Evolutionary conservation across 2,888 invertebrate species (phyloP).

Genomic region (Scaptomyza reducta): DNA sequence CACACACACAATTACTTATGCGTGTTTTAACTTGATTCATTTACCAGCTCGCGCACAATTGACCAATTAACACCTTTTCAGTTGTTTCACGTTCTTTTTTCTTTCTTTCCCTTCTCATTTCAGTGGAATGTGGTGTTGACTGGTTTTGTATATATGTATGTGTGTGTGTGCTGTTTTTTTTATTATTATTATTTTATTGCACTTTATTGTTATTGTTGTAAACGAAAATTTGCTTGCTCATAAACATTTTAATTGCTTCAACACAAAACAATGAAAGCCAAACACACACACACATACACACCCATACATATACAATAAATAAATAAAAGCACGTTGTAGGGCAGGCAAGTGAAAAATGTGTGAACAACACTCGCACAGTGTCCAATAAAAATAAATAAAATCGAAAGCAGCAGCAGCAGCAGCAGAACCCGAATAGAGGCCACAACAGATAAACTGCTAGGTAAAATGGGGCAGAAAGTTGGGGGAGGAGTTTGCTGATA

Average conservation of each 20-base stretch:
- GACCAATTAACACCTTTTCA: constrained; percentile 72
- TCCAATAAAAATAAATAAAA: constrained; percentile 73
- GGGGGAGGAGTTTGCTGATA: neutral
- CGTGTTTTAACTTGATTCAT: constrained; percentile 9
- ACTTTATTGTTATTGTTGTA: constrained; percentile 67
- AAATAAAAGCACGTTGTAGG: constrained; percentile 41
- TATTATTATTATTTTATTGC: constrained; percentile 63
- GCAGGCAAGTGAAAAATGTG: constrained; percentile 66
- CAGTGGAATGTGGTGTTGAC: constrained; percentile 19
- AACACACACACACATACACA: constrained; percentile 17
- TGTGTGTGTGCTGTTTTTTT: constrained; percentile 35
- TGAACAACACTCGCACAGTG: constrained; percentile 44
- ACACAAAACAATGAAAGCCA: constrained; percentile 64
- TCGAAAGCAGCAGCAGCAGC: constrained; percentile 31
- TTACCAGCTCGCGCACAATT: constrained; percentile 57
- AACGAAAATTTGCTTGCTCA: constrained; percentile 75
- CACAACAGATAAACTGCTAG: constrained; percentile 44
- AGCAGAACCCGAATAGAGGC: constrained; percentile 16
- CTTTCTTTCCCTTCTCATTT: neutral
- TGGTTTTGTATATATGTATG: neutral
- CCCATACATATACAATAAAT: neutral
- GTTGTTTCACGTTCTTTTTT: constrained; percentile 13
- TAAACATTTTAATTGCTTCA: constrained; percentile 77
- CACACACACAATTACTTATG: neutral
- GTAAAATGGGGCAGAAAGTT: neutral